A percentile compares a stretch with the other conserved stretches of the same genome.
Evolutionary conservation across 1,140 invertebrate genomes (phyloP).

Genomic region (Brachionus paranguensis): DNA sequence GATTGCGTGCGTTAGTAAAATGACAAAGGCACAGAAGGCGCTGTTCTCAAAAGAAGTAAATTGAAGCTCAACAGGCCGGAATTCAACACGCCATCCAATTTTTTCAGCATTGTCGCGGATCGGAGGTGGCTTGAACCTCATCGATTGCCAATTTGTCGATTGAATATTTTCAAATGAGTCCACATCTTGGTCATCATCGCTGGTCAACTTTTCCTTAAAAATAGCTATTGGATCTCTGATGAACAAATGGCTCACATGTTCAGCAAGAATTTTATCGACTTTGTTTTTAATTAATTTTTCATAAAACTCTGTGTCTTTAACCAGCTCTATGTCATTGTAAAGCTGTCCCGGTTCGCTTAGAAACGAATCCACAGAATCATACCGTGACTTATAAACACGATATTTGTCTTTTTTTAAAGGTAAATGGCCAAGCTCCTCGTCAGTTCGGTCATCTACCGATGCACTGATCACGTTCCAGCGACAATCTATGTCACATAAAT

Average conservation of each 20-base stretch:
- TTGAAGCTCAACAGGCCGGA: conserved; percentile 95
- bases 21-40: conserved; percentile 95
- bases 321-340: conserved; percentile 84
- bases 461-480: conserved; percentile 90
- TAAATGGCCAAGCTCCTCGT: conserved; percentile 77
- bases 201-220: conserved; percentile 85
- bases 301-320: conserved; percentile 77
- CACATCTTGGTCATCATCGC: conserved; percentile 97
- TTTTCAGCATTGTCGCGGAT: conserved; percentile 65
- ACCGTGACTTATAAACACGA: conserved; percentile 87
- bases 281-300: conserved; percentile 73
- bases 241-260: conserved; percentile 95
- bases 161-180: conserved; percentile 84
- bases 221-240: conserved; percentile 89
- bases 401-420: conserved; percentile 66
- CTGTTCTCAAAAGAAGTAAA: conserved; percentile 99
- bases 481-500: conserved; percentile 87
- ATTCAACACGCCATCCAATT: conserved; percentile 99
- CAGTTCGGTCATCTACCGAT: conserved; percentile 89
- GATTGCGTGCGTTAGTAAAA: conserved; percentile 89
- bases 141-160: conserved; percentile 99
- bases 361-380: conserved; percentile 95
- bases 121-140: conserved; percentile 94
- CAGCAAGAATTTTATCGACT: conserved; percentile 80
- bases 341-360: conserved; percentile 76